phyloP scores from a whole-genome alignment of 2,888 invertebrate genomes.

The Drosophila kuntzei region DNA sequence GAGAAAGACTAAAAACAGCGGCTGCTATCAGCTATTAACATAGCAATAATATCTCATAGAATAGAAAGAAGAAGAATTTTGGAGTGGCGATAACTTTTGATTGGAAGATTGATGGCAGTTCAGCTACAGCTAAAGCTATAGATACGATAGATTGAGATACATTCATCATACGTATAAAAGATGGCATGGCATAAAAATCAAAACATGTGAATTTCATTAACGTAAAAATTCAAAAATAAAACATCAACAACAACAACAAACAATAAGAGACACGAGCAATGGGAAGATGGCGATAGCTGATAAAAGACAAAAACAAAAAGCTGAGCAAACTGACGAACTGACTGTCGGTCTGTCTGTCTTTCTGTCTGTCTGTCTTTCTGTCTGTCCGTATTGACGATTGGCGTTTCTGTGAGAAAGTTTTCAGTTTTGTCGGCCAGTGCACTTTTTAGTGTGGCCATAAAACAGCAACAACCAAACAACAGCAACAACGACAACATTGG shows the following conservation, averaged over 20 bases:
- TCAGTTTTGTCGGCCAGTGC: conserved; percentile 72
- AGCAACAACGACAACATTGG: conserved; percentile 22
- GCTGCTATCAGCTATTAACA: conserved; percentile 51
- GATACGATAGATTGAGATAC: conserved; percentile 48
- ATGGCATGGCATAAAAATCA: conserved; percentile 62
- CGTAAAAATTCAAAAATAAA: conserved; percentile 52
- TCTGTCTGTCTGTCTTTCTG: conserved; percentile 11
- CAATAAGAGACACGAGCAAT: conserved; percentile 2
- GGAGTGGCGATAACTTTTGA: conserved; percentile 46
- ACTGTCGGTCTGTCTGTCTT: conserved; percentile 29
- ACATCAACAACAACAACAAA: not conserved
- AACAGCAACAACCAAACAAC: conserved; percentile 53
- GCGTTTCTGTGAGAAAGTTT: conserved; percentile 72
- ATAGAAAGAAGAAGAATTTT: conserved; percentile 2
- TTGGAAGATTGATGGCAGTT: conserved; percentile 55
- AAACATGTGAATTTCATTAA: conserved; percentile 78
- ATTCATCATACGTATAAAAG: conserved; percentile 62
- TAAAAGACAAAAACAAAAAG: conserved; percentile 43
- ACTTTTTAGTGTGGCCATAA: conserved; percentile 76
- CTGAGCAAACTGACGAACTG: conserved; percentile 40
- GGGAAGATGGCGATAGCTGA: conserved; percentile 66
- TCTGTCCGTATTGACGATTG: conserved; percentile 37
- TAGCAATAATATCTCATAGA: conserved; percentile 46
- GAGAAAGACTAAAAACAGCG: conserved; percentile 20
- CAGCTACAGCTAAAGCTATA: conserved; percentile 3